phyloP scores from a whole-genome alignment of 2,113 vertebrate genomes.

The Dipodomys merriami region DNA sequence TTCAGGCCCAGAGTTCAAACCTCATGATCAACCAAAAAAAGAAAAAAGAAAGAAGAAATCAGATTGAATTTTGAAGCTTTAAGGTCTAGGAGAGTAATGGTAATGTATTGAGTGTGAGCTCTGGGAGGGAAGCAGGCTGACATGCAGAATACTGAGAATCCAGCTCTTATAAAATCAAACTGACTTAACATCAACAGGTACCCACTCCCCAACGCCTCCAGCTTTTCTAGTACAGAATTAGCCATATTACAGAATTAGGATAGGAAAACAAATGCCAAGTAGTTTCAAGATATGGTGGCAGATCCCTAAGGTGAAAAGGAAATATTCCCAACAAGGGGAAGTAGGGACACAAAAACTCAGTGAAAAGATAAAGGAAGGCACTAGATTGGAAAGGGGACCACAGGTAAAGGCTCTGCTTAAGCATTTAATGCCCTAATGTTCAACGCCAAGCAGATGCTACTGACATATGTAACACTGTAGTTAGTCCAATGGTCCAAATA shows the following conservation, averaged over 20 bases:
- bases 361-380: constrained; percentile 63
- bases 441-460: neutral
- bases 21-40: too few species aligned
- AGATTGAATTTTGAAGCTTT: neutral
- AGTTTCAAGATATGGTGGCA: neutral
- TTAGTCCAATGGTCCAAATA: neutral
- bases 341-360: neutral
- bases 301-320: neutral
- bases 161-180: neutral
- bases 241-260: neutral
- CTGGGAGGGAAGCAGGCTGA: neutral
- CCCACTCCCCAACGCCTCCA: neutral
- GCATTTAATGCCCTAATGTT: neutral
- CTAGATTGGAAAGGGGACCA: neutral
- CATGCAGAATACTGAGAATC: neutral
- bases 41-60: neutral
- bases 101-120: neutral
- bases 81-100: neutral
- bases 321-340: neutral
- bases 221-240: neutral
- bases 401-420: neutral
- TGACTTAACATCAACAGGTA: neutral
- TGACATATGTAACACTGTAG: neutral
- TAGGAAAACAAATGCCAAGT: constrained; percentile 11
- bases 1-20: too few species aligned